A percentile compares a stretch with the other conserved stretches of the same genome.
These are phyloP conservation scores for Eretmochelys imbricata DNA, from an alignment of 2,113 vertebrate species.

Conservation along the genomic window DNA sequence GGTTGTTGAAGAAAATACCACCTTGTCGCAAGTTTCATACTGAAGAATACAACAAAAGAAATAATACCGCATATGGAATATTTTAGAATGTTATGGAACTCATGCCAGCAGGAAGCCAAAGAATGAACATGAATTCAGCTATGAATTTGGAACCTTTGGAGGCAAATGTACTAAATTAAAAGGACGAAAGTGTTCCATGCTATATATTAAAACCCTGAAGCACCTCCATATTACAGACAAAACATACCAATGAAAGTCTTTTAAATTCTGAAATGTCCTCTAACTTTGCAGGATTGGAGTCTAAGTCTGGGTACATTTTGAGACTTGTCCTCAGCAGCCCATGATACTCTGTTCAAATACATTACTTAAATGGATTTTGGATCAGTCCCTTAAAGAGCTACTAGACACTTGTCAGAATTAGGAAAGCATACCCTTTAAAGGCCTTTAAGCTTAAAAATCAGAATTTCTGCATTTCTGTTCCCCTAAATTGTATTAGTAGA, in stretches of 20 bases:
- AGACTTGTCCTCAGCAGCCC: too few relatives aligned
- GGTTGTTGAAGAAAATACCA: background rate
- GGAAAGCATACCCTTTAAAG: background rate
- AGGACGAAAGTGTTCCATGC: background rate
- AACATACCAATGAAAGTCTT: background rate
- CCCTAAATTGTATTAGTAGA: background rate
- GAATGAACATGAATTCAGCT: background rate
- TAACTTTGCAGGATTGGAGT: background rate
- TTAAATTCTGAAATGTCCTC: background rate
- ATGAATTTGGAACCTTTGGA: background rate
- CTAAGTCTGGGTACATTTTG: too few relatives aligned
- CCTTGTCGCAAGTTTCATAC: accelerated
- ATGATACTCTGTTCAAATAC: background rate
- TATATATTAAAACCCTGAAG: background rate
- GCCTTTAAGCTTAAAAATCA: background rate
- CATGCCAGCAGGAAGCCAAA: background rate
- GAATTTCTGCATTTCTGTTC: background rate
- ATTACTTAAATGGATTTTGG: background rate
- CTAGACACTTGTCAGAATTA: background rate
- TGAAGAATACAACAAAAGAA: background rate
- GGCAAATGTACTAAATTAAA: background rate
- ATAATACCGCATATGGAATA: accelerated
- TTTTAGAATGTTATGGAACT: background rate
- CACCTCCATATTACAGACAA: background rate
- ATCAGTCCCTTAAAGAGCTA: background rate